Evolutionary conservation across 2,797 vertebrate genomes (phyloP).

Genomic region (Gobionotothen gibberifrons): DNA sequence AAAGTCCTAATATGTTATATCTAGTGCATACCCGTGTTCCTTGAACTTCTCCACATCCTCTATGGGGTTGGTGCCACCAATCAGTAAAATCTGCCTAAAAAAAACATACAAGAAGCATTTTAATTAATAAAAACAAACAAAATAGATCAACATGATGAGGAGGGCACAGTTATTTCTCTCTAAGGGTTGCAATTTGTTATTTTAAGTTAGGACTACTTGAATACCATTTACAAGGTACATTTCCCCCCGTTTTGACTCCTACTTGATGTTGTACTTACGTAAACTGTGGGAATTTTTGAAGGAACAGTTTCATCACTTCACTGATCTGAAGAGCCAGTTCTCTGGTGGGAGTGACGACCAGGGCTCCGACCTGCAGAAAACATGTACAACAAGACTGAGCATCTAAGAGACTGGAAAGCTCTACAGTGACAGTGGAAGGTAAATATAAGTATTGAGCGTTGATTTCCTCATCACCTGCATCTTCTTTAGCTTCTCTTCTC

Average conservation of each 20-base stretch:
- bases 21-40: slow-evolving; percentile 85
- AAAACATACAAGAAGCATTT: neutral
- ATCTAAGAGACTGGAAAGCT: neutral
- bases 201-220: neutral
- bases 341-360: slow-evolving; percentile 94
- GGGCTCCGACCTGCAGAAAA: slow-evolving; percentile 89
- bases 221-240: neutral
- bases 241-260: neutral
- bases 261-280: slow-evolving; percentile 80
- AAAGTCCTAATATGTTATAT: neutral
- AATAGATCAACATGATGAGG: no score
- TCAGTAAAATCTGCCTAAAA: slow-evolving; percentile 93
- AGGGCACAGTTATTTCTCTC: neutral
- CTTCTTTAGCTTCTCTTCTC: slow-evolving; percentile 94
- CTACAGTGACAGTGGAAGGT: neutral
- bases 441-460: neutral
- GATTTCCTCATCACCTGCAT: slow-evolving; percentile 85
- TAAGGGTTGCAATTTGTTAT: neutral
- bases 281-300: slow-evolving; percentile 89
- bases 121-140: neutral
- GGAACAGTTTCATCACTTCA: slow-evolving; percentile 90
- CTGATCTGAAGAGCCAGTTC: slow-evolving; percentile 95
- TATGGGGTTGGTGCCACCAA: slow-evolving; percentile 94
- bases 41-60: slow-evolving; percentile 94
- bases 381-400: neutral